These are phyloP conservation scores for Tuberolachnus salignus DNA, from an alignment of 2,888 invertebrate genomes.

Conservation along the genomic window DNA sequence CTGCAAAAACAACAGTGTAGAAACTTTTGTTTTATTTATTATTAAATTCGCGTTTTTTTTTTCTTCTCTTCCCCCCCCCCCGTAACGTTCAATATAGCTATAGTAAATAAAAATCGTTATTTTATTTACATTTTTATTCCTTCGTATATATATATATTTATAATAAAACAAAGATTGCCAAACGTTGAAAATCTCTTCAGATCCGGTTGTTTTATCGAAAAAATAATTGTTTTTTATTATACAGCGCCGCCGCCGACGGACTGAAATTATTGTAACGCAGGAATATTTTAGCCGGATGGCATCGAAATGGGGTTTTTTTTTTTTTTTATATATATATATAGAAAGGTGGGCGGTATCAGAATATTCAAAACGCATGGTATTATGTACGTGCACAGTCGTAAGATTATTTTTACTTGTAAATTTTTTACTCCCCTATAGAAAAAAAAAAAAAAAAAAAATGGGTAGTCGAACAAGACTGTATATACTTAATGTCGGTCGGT, in stretches of 20 bases:
- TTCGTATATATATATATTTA: not conserved
- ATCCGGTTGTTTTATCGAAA: not conserved
- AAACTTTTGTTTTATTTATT: slow-evolving; percentile 21
- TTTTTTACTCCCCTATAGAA: no score
- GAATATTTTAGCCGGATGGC: not conserved
- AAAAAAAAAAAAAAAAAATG: no score
- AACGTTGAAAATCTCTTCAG: not conserved
- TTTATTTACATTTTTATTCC: not conserved
- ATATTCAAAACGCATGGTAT: no score
- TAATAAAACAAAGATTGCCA: slow-evolving; percentile 10
- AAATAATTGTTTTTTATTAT: slow-evolving; percentile 2
- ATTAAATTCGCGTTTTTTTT: not conserved
- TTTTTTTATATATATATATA: not conserved
- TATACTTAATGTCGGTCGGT: no score
- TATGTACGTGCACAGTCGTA: no score
- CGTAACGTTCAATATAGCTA: slow-evolving; percentile 1
- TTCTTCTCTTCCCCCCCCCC: no score
- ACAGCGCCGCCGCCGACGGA: no score
- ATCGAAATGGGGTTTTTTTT: no score
- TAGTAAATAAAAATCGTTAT: slow-evolving; percentile 11
- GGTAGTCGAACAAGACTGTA: no score
- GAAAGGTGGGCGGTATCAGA: no score
- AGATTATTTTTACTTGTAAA: no score
- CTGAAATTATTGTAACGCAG: no score
- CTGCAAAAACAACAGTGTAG: not conserved